A percentile compares a stretch with the other conserved stretches of the same genome.
phyloP scores from a whole-genome alignment of 2,888 invertebrate species.

The Epirrhoe alternata region DNA sequence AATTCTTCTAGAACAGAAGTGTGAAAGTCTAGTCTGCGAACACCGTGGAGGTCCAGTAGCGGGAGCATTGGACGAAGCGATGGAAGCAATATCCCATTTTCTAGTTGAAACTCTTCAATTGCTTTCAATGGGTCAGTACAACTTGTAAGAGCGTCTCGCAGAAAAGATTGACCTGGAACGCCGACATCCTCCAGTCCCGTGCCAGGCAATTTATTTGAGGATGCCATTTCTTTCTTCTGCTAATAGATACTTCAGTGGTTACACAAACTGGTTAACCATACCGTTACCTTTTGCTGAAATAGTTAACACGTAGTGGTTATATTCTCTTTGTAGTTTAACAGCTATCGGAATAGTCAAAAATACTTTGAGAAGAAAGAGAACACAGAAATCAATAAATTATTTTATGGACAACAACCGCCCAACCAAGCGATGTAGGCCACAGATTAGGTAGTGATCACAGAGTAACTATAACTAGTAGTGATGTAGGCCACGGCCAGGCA shows the following conservation, averaged over 20 bases:
- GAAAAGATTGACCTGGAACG: constrained; percentile 93
- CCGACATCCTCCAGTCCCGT: constrained; percentile 93
- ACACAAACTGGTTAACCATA: background rate
- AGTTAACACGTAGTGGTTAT: too few relatives aligned
- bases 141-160: constrained; percentile 96
- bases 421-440: too few relatives aligned
- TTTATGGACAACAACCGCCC: too few relatives aligned
- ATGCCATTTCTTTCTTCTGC: constrained; percentile 59
- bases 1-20: constrained; percentile 94
- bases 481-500: too few relatives aligned
- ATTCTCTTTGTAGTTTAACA: too few relatives aligned
- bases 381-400: too few relatives aligned
- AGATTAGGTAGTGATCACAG: too few relatives aligned
- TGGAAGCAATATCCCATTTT: constrained; percentile 96
- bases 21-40: constrained; percentile 96
- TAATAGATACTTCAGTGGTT: background rate
- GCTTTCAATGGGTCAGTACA: constrained; percentile 98
- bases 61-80: constrained; percentile 98
- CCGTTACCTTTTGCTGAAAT: background rate
- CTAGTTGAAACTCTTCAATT: constrained; percentile 99
- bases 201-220: constrained; percentile 78
- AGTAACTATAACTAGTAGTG: too few relatives aligned
- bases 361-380: too few relatives aligned
- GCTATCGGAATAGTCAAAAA: background rate
- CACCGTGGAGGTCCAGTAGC: constrained; percentile 96